Percentiles rank a stretch among this genome's conserved stretches.
Evolutionary conservation across 2,113 vertebrate genomes (phyloP).

Genomic region (Spheniscus mendiculus): DNA sequence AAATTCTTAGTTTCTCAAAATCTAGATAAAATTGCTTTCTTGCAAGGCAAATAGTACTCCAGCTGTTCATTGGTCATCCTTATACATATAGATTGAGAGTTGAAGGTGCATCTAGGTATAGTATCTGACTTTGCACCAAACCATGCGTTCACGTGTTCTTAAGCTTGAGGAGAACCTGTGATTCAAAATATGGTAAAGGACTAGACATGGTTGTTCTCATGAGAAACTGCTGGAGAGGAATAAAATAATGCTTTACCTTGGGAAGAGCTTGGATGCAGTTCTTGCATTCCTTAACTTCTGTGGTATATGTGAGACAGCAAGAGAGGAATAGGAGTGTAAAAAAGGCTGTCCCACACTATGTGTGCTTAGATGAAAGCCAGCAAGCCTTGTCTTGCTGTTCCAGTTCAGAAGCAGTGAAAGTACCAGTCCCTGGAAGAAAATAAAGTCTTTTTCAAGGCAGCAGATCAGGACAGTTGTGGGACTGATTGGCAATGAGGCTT

Average conservation of each 20-base stretch:
- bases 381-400: not conserved
- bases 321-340: not conserved
- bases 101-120: not conserved
- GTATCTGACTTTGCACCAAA: not conserved
- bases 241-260: not conserved
- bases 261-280: not conserved
- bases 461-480: not conserved
- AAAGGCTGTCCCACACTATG: not conserved
- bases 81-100: not conserved
- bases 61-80: not conserved
- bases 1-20: not conserved
- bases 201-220: not conserved
- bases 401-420: not conserved
- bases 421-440: not conserved
- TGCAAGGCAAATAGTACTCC: not conserved
- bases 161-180: not conserved
- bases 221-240: not conserved
- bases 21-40: not conserved
- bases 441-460: not conserved
- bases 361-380: not conserved
- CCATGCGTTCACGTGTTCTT: not conserved
- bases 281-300: not conserved
- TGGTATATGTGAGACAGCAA: not conserved
- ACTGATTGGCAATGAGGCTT: accelerated
- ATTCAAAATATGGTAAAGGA: not conserved